Evolutionary conservation across 2,113 vertebrate genomes (phyloP).

Genomic region (Diadophis punctatus): DNA sequence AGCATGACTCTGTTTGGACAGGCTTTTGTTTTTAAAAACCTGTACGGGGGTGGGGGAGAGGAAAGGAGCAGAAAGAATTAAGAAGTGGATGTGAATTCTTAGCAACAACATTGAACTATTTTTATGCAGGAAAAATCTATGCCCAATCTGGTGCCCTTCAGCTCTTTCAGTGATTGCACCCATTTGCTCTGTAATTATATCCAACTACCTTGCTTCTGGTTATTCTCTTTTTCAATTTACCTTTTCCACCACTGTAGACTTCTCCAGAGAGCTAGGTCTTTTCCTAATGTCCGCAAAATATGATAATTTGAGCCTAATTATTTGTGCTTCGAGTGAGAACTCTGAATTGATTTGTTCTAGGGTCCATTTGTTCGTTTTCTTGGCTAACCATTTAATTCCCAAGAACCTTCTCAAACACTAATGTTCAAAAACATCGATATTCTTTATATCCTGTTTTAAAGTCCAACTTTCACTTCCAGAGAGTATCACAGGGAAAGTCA

Average conservation of each 20-base stretch:
- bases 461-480: not conserved
- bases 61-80: not conserved
- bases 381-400: not conserved
- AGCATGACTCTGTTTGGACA: not conserved
- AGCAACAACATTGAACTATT: not conserved
- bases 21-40: not conserved
- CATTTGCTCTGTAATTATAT: not conserved
- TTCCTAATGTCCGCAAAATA: not conserved
- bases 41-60: not conserved
- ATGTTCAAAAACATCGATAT: not conserved
- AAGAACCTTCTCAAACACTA: not conserved
- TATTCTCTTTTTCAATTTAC: not conserved
- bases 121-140: not conserved
- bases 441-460: not conserved
- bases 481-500: not conserved
- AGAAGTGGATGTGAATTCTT: not conserved
- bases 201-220: not conserved
- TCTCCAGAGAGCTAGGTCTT: not conserved
- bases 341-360: not conserved
- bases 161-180: not conserved
- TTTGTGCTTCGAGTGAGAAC: not conserved
- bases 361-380: not conserved
- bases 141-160: not conserved
- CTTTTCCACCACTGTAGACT: not conserved
- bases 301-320: not conserved